Evolutionary conservation across 2,888 invertebrate genomes (phyloP), one percentile per base, ranked within the genome.

Genomic region (Tridacna crocea): DNA sequence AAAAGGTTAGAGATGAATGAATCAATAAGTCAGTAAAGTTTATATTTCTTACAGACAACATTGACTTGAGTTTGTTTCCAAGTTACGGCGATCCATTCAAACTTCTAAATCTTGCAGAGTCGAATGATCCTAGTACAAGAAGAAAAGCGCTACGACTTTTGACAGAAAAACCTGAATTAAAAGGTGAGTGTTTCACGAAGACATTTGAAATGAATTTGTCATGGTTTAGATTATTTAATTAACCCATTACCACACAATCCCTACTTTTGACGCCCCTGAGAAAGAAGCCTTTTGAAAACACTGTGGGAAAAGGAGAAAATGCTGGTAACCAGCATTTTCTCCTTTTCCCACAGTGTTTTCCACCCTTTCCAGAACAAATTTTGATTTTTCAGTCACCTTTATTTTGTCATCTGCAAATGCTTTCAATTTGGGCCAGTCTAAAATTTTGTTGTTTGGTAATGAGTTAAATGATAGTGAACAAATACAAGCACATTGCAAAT

Each of bases 21-120:
- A 17, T 55, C 17, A 17, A 10, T n/a, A n/a, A 24, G 2, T 4
- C 22, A 22, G 24, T n/a, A 63, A n/a, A n/a, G 24, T 47, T 47
- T 47, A n/a, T 68, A 19, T 13, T 68, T 70, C 51, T 24, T 19
- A 51, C 24, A 70, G 70, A 51, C 51, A 36, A 22, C 47, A 24
- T 26, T 22, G 51, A 22, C 22, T 15, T n/a, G 22, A 51, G 51
- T 70, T 24, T 70, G 22, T 70, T 70, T 24, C 24, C 70, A 8
- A 70, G 51, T 47, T n/a, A 26, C 24, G 51, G 48, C 22, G 80
- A 84, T 51, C 83, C 83, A 27, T 60, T 19, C 15, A 51, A 80
- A 36, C 68, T 84, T 26, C 48, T 84, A 22, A 47, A 75, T 11
- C 76, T 84, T 13, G 78, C 75, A 13, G 83, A 84, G 75, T 84